Base-by-base conservation (phyloP, 2,797 vertebrate species). In the Buceros bicornis region DNA sequence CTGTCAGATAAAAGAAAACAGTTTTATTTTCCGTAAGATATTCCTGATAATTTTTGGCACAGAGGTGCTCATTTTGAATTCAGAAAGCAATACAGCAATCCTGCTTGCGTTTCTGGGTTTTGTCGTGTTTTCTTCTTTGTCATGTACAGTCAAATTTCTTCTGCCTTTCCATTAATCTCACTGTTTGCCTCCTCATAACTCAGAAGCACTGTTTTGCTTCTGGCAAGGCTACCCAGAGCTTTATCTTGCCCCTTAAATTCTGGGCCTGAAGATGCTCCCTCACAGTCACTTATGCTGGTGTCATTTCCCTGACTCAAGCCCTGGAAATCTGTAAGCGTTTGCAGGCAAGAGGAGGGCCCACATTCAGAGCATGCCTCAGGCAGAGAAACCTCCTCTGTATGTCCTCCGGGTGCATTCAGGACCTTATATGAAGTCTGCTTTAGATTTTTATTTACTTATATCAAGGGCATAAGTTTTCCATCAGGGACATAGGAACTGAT, bases 381-480 rank as follows among this genome's bases (percentile, higher is more conserved):
- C 65, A 58, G 8, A 13, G 4, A 5, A 0, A 3, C 21, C 12
- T 29, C 51, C 53, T 42, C 37, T 69, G 0, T 8, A 18, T 0
- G 1, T 21, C 28, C 10, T 22, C 20, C 20, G 43, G 19, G 22
- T 60, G 14, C 21, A 6, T n/a, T 25, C 28, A 58, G 17, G 17
- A 29, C 12, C 16, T 56, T 22, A 13, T 8, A 40, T 5, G 7
- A 73, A 62, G 5, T 25, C 33, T 6, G 2, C 10, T 62, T 54
- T 22, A 47, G 9, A 48, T 29, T 62, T 82, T 72, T 42, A 19
- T 47, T 76, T 43, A 16, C 12, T 65, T 40, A 1, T 24, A 58
- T 31, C 5, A 33, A 40, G 15, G 8, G 1, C 12, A 20, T 0
- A 12, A 43, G 11, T 56, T 56, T 62, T 61, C 37, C 7, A 3